Base-by-base conservation (phyloP, 2,888 invertebrate species). In the Glyphotaelius pellucidus region DNA sequence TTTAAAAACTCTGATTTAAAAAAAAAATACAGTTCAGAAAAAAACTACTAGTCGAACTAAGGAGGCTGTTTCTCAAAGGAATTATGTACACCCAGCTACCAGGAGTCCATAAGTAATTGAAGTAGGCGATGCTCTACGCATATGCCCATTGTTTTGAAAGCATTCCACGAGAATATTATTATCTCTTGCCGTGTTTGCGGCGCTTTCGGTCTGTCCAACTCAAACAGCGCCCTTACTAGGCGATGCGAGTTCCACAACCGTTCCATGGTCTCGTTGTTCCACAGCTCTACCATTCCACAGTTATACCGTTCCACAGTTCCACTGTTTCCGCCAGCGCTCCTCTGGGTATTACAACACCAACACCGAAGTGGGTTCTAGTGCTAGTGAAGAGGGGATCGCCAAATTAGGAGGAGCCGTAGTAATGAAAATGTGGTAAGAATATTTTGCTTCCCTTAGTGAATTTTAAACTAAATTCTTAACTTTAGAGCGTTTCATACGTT, bases 91-190 rank as follows among this genome's bases (percentile, higher is more conserved):
- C 25, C 67, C 9, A 67, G 9, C 67, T 67, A 67, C 67, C 67
- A 67, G 67, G 67, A 67, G 67, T 67, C n/a, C 7, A 25, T 67
- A 25, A 67, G 67, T 67, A 67, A 25, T 67, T 67, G 67, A 67
- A 67, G 67, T 67, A 67, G n/a, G 7, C 67, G 25, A 67, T n/a
- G 25, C 25, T 7, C 67, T n/a, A 67, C 25, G 25, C 67, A 25
- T n/a, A 25, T n/a, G 9, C n/a, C 25, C 25, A 67, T 67, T 67
- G 67, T n/a, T 67, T 67, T 67, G 67, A n/a, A 67, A 25, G n/a
- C 67, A 67, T 67, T 67, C n/a, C 67, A 90, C 80, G 38, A 42
- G 30, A 90, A 31, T 80, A 90, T 35, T 90, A 90, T 81, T 90
- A 35, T 89, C 35, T 80, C 80, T 42, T 12, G 80, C 42, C n/a